Evolutionary conservation across 2,113 vertebrate genomes (phyloP).

Genomic region (Mirounga angustirostris): DNA sequence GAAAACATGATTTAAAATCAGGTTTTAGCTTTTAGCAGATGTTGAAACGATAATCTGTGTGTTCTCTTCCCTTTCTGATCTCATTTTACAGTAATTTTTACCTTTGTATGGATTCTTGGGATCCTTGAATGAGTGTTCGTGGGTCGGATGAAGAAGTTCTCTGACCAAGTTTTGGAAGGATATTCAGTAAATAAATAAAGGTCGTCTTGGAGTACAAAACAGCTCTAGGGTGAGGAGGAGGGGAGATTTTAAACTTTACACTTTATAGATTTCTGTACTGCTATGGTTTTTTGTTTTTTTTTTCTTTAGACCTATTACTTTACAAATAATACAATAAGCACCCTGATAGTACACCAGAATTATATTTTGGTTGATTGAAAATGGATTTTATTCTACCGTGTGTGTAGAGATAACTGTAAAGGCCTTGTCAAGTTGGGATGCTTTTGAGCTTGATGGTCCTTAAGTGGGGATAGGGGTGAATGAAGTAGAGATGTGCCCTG

Average conservation of each 20-base stretch:
- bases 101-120: slow-evolving; percentile 16
- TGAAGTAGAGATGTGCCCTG: neutral
- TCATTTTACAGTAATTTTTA: slow-evolving; percentile 52
- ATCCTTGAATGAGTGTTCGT: slow-evolving; percentile 53
- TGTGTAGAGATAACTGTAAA: slow-evolving; percentile 34
- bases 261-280: slow-evolving; percentile 26
- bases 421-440: neutral
- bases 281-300: neutral
- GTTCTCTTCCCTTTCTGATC: neutral
- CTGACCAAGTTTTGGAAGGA: slow-evolving; percentile 14
- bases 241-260: slow-evolving; percentile 44
- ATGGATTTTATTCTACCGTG: neutral
- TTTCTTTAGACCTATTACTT: neutral
- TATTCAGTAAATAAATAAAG: slow-evolving; percentile 33
- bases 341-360: slow-evolving; percentile 6
- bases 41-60: slow-evolving; percentile 22
- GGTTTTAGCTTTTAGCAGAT: slow-evolving; percentile 43
- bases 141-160: slow-evolving; percentile 50
- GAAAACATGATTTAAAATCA: slow-evolving; percentile 56
- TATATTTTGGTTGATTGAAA: slow-evolving; percentile 48
- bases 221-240: neutral
- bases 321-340: slow-evolving; percentile 28
- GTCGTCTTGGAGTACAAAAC: slow-evolving; percentile 35
- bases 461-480: neutral
- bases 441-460: slow-evolving; percentile 1